These are phyloP conservation scores for Epinotia nisella DNA, from an alignment of 2,888 invertebrate species.

Conservation along the genomic window DNA sequence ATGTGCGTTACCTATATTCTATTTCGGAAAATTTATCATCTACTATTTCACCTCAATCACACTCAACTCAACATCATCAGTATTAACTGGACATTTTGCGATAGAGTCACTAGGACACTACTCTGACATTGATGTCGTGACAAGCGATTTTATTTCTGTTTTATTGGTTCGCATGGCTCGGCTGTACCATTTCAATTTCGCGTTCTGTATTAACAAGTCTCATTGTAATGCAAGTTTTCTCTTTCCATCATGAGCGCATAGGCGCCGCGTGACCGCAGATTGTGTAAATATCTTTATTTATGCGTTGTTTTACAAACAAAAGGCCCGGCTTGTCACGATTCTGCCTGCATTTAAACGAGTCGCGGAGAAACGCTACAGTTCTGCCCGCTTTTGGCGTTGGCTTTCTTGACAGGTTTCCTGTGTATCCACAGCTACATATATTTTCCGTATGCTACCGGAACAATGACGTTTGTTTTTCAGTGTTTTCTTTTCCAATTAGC, in stretches of 20 bases:
- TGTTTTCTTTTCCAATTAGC: conserved; percentile 47
- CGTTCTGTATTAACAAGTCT: conserved; percentile 37
- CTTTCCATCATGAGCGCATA: conserved; percentile 60
- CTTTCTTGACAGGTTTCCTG: conserved; percentile 56
- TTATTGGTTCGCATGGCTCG: conserved; percentile 9
- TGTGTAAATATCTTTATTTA: conserved; percentile 48
- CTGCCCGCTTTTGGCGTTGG: conserved; percentile 53
- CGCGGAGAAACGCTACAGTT: conserved; percentile 31
- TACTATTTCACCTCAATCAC: conserved; percentile 1
- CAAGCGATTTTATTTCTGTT: conserved; percentile 13
- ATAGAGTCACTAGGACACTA: conserved; percentile 11
- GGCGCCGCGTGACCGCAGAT: conserved; percentile 52
- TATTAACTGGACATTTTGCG: conserved; percentile 4
- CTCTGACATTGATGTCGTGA: conserved; percentile 25
- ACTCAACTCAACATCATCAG: neutral
- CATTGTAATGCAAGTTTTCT: conserved; percentile 61
- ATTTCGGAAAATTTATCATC: conserved; percentile 37
- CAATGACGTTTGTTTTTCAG: conserved; percentile 34
- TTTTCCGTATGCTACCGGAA: conserved; percentile 24
- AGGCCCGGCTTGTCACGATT: conserved; percentile 55
- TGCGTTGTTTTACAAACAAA: conserved; percentile 56
- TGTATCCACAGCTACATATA: conserved; percentile 14
- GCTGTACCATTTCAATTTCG: conserved; percentile 49
- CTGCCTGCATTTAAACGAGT: conserved; percentile 55
- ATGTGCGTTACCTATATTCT: conserved; percentile 41